Evolutionary conservation across 2,888 invertebrate genomes (phyloP).

Genomic region (Phyto melanocephala): DNA sequence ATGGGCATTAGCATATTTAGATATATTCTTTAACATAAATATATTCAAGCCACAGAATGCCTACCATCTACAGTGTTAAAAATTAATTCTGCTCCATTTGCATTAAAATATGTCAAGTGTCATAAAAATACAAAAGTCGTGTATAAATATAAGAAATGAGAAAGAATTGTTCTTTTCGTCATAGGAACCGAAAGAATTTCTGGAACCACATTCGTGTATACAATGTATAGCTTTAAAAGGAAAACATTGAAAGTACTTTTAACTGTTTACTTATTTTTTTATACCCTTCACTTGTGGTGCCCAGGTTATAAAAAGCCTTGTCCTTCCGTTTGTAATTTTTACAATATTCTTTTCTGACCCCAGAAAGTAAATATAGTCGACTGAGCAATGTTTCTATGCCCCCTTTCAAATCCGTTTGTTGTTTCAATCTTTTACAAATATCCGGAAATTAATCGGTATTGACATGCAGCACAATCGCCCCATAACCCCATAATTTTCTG

Average conservation of each 20-base stretch:
- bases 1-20: neutral
- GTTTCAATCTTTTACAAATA: no score
- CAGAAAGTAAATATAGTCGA: no score
- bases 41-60: slow-evolving; percentile 35
- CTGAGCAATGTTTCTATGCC: no score
- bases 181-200: neutral
- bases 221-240: neutral
- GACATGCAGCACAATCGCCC: no score
- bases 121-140: slow-evolving; percentile 60
- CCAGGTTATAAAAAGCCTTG: no score
- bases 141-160: slow-evolving; percentile 49
- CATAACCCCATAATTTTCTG: no score
- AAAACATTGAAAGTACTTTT: neutral
- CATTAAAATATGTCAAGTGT: slow-evolving; percentile 65
- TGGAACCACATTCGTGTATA: neutral
- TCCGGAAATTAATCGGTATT: no score
- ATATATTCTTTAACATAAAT: neutral
- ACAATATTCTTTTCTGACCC: no score
- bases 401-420: no score
- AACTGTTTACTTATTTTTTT: no score
- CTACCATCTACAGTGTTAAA: slow-evolving; percentile 45
- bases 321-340: no score
- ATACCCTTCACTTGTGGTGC: no score
- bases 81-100: slow-evolving; percentile 63
- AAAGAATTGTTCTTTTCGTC: slow-evolving; percentile 17